These are phyloP conservation scores for Drosophila subquinaria DNA, from an alignment of 2,888 invertebrate species.

Conservation along the genomic window DNA sequence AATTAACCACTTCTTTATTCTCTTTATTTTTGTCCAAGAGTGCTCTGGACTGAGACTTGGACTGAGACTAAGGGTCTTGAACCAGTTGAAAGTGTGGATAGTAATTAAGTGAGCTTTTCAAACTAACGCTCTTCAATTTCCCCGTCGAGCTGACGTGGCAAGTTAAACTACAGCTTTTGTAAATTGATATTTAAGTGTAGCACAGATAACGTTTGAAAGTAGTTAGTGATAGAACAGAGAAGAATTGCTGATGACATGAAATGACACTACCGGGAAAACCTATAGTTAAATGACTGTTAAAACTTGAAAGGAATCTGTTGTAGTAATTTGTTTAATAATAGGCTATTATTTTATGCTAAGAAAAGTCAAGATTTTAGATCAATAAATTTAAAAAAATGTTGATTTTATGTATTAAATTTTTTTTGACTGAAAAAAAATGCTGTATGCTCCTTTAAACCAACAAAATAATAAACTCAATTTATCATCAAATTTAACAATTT, in stretches of 20 bases:
- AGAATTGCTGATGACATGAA: conserved; percentile 7
- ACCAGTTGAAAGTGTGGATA: conserved; percentile 32
- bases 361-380: neutral
- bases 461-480: too few species aligned
- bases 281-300: neutral
- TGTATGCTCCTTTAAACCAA: too few species aligned
- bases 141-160: conserved; percentile 14
- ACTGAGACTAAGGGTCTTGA: neutral
- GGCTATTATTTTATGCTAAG: neutral
- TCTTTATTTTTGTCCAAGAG: neutral
- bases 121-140: conserved; percentile 23
- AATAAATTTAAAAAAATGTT: too few species aligned
- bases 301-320: neutral
- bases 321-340: neutral
- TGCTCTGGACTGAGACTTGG: neutral
- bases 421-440: too few species aligned
- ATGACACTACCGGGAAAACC: neutral
- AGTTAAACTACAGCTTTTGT: conserved; percentile 17
- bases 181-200: conserved; percentile 33
- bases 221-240: conserved; percentile 7
- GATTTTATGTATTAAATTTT: too few species aligned
- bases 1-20: conserved; percentile 42
- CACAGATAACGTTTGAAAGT: conserved; percentile 19
- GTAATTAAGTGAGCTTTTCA: conserved; percentile 58
- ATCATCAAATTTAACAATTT: too few species aligned